Conservation (phyloP, 37 sponge, comb jelly and placozoan species). For the Amphimedon queenslandica region DNA sequence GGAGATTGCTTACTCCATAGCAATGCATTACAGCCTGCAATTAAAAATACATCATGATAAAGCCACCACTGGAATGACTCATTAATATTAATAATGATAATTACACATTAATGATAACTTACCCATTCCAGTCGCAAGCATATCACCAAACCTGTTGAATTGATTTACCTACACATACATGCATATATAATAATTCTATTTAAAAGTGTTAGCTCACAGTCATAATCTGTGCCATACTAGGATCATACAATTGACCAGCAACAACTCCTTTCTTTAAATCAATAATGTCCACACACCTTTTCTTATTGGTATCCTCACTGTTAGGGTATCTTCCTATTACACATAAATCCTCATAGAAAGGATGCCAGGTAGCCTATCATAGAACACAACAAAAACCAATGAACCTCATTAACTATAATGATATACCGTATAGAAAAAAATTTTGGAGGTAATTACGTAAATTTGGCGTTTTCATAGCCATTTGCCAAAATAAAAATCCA, state of each 20-base stretch:
- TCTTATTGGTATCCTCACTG: conserved; percentile 12
- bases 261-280: conserved; percentile 31
- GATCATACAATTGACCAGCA: conserved; percentile 21
- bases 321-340: conserved; percentile 47
- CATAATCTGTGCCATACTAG: conserved; percentile 7
- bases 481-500: no score
- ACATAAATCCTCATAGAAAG: conserved; percentile 50
- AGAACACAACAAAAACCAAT: no score
- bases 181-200: not conserved
- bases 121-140: conserved; percentile 67
- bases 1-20: not conserved
- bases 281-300: conserved; percentile 41
- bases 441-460: no score
- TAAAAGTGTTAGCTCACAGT: not conserved
- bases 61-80: no score
- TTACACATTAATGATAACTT: not conserved
- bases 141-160: conserved; percentile 41
- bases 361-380: conserved; percentile 60
- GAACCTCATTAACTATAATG: no score
- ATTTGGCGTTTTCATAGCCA: no score
- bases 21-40: not conserved
- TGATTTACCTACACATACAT: conserved; percentile 13
- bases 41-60: no score
- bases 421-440: no score
- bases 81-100: no score